Base-by-base conservation (phyloP, 2,888 invertebrate genomes). In the Pocota personata region DNA sequence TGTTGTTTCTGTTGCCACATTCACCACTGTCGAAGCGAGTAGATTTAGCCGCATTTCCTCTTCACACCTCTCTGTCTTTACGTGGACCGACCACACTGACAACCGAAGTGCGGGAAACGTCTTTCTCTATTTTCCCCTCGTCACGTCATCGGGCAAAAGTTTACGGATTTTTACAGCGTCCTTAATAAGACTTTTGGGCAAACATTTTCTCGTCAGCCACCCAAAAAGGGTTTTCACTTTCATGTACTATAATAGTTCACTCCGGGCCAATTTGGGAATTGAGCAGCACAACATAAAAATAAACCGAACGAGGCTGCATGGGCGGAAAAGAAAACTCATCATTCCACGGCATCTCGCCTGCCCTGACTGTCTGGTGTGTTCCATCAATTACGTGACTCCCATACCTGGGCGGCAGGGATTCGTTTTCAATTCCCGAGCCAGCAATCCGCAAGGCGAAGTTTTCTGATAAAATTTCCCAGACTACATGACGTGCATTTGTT, bases 311-410 rank as follows among this genome's bases (percentile, higher is more conserved):
- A 55, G 52, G 46, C 48, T 40, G 62, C 27, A 50, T 21, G 19
- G 27, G 72, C 50, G 46, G 19, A 55, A 84, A 84, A 71, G 79
- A 75, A 79, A 84, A 84, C 79, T 64, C 79, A 79, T 79, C 83
- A 79, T 69, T 30, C 62, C 50, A 69, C 43, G 64, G 69, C 62
- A 69, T 55, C 79, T 75, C 75, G 40, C 83, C 71, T 52, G 35
- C 30, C 48, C 48, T 21, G 37, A 19, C 76, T 80, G 82, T 76
- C 76, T 71, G 77, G 72, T 71, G 82, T 87, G 73, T 87, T 87
- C 82, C 87, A 87, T 87, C 87, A 87, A 87, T 78, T 87, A 87
- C 87, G 87, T 87, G 87, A 87, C 87, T 87, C 82, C 77, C 87
- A 87, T 87, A 87, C 87, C 82, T 82, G 87, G 77, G 77, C 67